Base-by-base conservation (phyloP, 2,888 invertebrate species). In the Amphipyra berbera region DNA sequence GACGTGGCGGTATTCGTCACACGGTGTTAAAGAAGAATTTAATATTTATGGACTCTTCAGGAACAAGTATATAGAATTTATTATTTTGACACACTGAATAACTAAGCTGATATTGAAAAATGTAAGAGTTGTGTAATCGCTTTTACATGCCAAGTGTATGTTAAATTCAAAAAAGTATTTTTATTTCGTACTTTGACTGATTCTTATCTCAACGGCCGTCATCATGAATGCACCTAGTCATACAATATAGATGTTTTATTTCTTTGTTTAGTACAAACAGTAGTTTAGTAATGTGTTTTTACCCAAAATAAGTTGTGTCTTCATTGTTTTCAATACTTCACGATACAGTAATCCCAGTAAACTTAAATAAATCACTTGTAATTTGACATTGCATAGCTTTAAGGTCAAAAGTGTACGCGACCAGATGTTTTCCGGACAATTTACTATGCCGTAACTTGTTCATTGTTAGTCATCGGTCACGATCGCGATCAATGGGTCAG, bases 381-480 rank as follows among this genome's bases (percentile, higher is more conserved):
- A 69, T 68, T 64, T 70, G 68, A 73, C 68, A 71, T 69, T 69
- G 68, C 66, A 76, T 71, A 68, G 73, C 74, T 66, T 68, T 83
- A 88, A 90, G 91, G 91, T 89, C 87, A 86, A 73, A 82, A 72
- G 50, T 59, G 56, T 66, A 68, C 74, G 63, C 57, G 65, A 69
- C 68, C 86, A 87, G 85, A 86, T 88, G 88, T 78, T 87, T 89
- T 88, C 86, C 85, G 84, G 78, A 77, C 82, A 81, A 86, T 82
- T 87, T 78, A 79, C 80, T 68, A 73, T 83, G 82, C 82, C 64
- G 82, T 88, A 87, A 88, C 77, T 78, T 73, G 69, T 69, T 83
- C 76, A 90, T 91, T 91, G 89, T 89, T 83, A 82, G 82, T 67
- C 81, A 83, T 81, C 79, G 85, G 88, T 91, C 93, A 93, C 91